Conservation (phyloP, 2,113 vertebrate genomes). For the Opisthocomus hoazin region DNA sequence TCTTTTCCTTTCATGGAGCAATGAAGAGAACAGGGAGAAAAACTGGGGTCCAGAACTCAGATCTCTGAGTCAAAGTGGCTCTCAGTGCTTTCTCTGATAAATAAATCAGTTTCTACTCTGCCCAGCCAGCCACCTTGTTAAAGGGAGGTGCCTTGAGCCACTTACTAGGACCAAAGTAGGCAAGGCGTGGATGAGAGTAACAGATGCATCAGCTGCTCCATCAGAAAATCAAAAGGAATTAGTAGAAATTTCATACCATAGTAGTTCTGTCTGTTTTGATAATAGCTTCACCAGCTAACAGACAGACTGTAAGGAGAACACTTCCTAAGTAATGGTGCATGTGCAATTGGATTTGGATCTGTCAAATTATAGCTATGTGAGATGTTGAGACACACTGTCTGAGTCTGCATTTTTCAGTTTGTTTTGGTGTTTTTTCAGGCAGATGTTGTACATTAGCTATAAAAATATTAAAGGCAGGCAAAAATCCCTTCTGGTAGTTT, state of each 20-base stretch:
- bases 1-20: not conserved
- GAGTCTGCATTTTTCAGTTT: conserved; percentile 44
- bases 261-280: not conserved
- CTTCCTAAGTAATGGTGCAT: not conserved
- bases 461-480: conserved; percentile 58
- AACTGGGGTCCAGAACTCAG: not conserved
- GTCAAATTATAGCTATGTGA: not conserved
- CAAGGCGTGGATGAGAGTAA: not conserved
- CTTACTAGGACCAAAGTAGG: not conserved
- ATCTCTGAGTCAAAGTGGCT: not conserved
- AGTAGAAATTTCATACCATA: not conserved
- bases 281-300: not conserved
- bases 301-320: not conserved
- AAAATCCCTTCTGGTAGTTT: conserved; percentile 29
- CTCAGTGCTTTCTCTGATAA: not conserved
- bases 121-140: not conserved
- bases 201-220: not conserved
- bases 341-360: conserved; percentile 43
- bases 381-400: conserved; percentile 41
- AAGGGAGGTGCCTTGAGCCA: not conserved
- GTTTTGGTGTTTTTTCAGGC: conserved; percentile 32
- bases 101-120: not conserved
- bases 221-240: not conserved
- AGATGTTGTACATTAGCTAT: conserved; percentile 62
- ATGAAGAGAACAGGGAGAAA: not conserved